Base-by-base conservation (phyloP, 2,113 vertebrate genomes). In the Tachysurus fulvidraco region DNA sequence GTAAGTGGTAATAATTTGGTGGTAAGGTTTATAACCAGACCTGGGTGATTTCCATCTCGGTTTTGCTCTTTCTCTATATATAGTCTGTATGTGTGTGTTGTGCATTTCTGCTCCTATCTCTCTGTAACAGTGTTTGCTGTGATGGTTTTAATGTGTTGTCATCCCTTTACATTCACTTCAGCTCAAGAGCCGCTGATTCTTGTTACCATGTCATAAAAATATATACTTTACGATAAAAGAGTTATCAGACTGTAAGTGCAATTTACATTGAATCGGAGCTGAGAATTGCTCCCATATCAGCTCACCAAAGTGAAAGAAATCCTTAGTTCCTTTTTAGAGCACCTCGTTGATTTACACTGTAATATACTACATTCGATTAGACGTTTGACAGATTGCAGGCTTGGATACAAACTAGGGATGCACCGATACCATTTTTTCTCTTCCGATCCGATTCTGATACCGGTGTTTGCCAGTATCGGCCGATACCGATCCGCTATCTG, bases 201-300 rank as follows among this genome's bases (percentile, higher is more conserved):
- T 85, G 50, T 57, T 67, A 36, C 12, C 25, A 28, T 60, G 50
- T 64, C 83, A 64, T 55, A n/a, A 59, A 50, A 85, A 30, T 65
- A 69, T n/a, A 85, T 28, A 10, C 54, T 6, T 41, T 7, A 23
- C 59, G 77, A 46, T 14, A 59, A 62, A 81, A 21, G 3, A 65
- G 52, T 46, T 9, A 9, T 67, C 46, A 65, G n/a, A 54, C 25
- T 65, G 44, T 64, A 52, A 78, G 57, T 67, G 74, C 74, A 36
- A 62, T 79, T 44, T 55, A 79, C 46, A 41, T n/a, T 46, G 52
- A 41, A 25, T 59, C n/a, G 14, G 52, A 59, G 23, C 62, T n/a
- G 9, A 80, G 80, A 80, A 80, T 69, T 69, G 76, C 46, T 44
- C 52, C 62, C 50, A 28, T 30, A 57, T 57, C 46, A 64, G 54